Evolutionary conservation across 2,888 invertebrate species (phyloP), one percentile per base, ranked within the genome.

Genomic region (Tipula confusa): DNA sequence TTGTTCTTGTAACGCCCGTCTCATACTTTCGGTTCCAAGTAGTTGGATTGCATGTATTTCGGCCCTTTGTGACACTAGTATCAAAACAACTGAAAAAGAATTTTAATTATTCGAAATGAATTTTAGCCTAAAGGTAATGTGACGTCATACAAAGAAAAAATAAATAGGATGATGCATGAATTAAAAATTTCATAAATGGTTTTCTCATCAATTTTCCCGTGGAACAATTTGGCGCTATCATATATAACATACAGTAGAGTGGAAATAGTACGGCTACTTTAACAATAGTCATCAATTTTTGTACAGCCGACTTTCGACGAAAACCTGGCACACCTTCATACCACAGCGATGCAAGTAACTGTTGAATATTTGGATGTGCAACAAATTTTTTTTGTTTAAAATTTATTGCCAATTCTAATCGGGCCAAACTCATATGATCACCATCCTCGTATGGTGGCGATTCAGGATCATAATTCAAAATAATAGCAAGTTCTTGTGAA

Each of bases 301-400:
- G 92, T 64, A 93, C 87, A 9, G 94, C 91, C 15, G 94, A 93
- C 91, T 96, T 95, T 38, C 97, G 92, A 11, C 98, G 92, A 90
- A 98, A 98, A 0, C 97, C 97, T 0, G 98, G 98, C 29, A 98
- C 93, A 0, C 98, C 98, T 86, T 98, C 97, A 89, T 98, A 98
- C 98, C 98, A 98, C 86, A 98, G 93, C 0, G 97, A 93, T 0
- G 97, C 96, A 38, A 98, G 90, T 4, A 98, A 91, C 89, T 98
- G 98, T 88, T 98, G 98, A 86, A 98, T 96, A 89, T 97, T 97
- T 1, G 98, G 95, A 89, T 98, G 98, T n/a, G 97, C 95, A 83
- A 97, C 97, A 88, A 98, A 97, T 96, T 96, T 95, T 89, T 98
- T 99, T 89, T 99, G 98, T 87, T 98, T 97, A 88, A 96, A 97